Percentiles rank a stretch among this genome's conserved stretches.
Evolutionary conservation across 2,888 invertebrate species (phyloP).

Genomic region (Napeogenes inachia): DNA sequence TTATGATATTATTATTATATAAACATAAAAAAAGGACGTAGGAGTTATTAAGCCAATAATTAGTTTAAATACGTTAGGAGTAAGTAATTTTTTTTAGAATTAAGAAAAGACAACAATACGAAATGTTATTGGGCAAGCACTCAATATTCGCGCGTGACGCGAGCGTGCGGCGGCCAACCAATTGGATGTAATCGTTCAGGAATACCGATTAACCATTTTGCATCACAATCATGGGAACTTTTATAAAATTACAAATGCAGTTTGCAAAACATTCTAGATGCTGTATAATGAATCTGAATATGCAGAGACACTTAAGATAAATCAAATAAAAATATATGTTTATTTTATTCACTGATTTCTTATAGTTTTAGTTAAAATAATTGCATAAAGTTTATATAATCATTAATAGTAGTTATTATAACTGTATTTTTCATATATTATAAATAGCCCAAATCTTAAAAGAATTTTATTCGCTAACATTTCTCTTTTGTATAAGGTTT

Average conservation of each 20-base stretch:
- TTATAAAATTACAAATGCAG: constrained; percentile 19
- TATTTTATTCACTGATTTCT: no score
- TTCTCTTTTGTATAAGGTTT: constrained; percentile 14
- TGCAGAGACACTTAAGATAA: no score
- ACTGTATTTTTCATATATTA: no score
- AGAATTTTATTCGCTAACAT: no score
- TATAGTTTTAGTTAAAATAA: no score
- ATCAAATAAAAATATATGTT: no score
- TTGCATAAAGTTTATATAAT: no score
- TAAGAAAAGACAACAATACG: constrained; percentile 31
- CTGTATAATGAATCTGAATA: neutral
- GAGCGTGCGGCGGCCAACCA: constrained; percentile 55
- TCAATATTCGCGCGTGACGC: constrained; percentile 69
- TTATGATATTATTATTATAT: no score
- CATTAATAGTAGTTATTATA: no score
- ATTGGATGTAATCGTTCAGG: constrained; percentile 68
- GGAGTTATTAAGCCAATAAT: neutral
- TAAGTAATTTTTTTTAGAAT: constrained; percentile 25
- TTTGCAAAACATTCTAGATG: neutral
- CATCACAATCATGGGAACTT: constrained; percentile 72
- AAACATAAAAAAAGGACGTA: no score
- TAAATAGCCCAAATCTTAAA: no score
- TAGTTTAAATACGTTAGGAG: constrained; percentile 10
- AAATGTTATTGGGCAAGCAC: constrained; percentile 53
- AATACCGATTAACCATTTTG: constrained; percentile 71